Base-by-base conservation (phyloP, 2,888 invertebrate species). In the Arenicola marina region DNA sequence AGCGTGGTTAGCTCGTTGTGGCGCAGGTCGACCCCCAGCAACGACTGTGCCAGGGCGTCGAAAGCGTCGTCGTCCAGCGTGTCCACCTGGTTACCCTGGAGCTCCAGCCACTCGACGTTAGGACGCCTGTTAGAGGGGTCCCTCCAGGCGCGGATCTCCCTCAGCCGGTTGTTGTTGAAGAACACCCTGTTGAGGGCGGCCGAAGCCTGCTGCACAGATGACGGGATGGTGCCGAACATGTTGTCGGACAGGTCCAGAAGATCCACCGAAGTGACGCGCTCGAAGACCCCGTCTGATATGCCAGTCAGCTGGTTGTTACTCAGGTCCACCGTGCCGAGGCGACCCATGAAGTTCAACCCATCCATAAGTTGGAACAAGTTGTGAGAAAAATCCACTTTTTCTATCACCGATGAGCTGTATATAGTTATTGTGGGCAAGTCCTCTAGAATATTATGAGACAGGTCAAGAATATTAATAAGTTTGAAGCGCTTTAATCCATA, bases 361-460 rank as follows among this genome's bases (percentile, higher is more conserved):
- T 56, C 56, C 21, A 65, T 48, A 4, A 32, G 31, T 26, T 32
- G 45, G 1, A 65, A n/a, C 24, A 38, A 51, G 53, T 65, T 59
- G 34, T 56, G 29, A n/a, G 65, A 62, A 31, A 65, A 56, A 38
- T 65, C 62, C 26, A 65, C 56, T 28, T 56, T 56, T 38, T 62
- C 45, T 33, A 65, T 56, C 15, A 62, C 48, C 15, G 65, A 48
- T 48, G 48, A n/a, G 48, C 48, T 24, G 7, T n/a, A 11, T 7
- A 48, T 48, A 24, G 48, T 7, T 21, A 62, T 26, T 4, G 7
- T 4, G 33, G 56, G 56, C 4, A 56, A 26, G 4, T 56, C 54
- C n/a, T 28, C 32, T 32, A 66, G 51, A 7, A n/a, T 29, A 54
- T 66, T 66, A 29, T 63, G 29, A n/a, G 31, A 29, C 3, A 66